phyloP scores from a whole-genome alignment of 2,888 invertebrate genomes.

The Sialis lutaria region DNA sequence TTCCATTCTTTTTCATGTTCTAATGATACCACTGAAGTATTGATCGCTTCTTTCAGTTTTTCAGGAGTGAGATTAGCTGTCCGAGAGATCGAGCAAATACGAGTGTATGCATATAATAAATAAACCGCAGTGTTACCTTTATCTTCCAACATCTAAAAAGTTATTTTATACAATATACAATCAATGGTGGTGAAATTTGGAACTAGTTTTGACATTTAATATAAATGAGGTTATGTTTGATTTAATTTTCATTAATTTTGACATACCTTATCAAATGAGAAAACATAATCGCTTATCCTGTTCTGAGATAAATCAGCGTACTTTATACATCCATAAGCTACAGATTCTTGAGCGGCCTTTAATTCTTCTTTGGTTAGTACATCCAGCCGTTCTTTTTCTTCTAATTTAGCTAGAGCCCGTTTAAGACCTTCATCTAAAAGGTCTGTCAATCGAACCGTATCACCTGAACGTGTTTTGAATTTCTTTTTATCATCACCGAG shows the following conservation, averaged over 20 bases:
- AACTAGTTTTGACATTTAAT: too few relatives aligned
- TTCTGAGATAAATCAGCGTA: conserved; percentile 94
- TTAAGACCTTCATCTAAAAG: conserved; percentile 83
- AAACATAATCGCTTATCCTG: conserved; percentile 84
- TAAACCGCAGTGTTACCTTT: conserved; percentile 98
- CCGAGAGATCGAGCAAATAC: conserved; percentile 81
- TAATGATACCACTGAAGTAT: conserved; percentile 43
- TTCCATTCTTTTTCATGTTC: conserved; percentile 91
- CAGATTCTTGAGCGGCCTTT: conserved; percentile 66
- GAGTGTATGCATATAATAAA: conserved; percentile 81
- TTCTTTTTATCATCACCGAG: conserved; percentile 98
- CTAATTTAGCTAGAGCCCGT: conserved; percentile 63
- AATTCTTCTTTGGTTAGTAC: conserved; percentile 68
- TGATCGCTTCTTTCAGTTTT: conserved; percentile 40
- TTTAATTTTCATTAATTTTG: too few relatives aligned
- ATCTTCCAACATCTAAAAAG: conserved; percentile 78
- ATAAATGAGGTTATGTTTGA: too few relatives aligned
- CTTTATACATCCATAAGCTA: conserved; percentile 97
- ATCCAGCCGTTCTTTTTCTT: conserved; percentile 75
- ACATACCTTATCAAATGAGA: conserved; percentile 78
- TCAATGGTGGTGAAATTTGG: not conserved
- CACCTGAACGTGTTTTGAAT: conserved; percentile 96
- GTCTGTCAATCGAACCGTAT: conserved; percentile 68
- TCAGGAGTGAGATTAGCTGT: conserved; percentile 50
- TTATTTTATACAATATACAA: conserved; percentile 1